phyloP scores from a whole-genome alignment of 2,113 vertebrate genomes.

The Carassius carassius region DNA sequence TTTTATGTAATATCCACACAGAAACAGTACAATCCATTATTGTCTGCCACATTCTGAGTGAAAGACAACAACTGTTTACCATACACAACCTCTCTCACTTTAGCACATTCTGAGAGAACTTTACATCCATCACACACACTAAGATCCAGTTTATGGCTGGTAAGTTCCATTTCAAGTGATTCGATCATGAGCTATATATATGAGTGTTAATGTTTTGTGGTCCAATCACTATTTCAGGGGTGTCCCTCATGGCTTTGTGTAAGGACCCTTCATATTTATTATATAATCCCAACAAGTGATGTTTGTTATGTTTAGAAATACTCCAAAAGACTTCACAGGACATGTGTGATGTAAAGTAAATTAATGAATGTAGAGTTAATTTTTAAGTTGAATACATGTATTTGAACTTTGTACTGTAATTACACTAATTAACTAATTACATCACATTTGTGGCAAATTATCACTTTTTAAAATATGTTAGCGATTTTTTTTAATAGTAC shows the following conservation, averaged over 20 bases:
- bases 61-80: background rate
- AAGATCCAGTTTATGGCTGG: constrained; percentile 1
- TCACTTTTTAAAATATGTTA: too few relatives aligned
- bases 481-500: too few relatives aligned
- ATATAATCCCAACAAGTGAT: background rate
- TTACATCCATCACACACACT: background rate
- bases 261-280: constrained; percentile 6
- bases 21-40: background rate
- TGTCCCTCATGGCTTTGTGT: constrained; percentile 9
- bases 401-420: background rate
- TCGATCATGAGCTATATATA: background rate
- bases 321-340: background rate
- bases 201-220: background rate
- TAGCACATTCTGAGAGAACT: constrained; percentile 1
- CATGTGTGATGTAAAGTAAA: background rate
- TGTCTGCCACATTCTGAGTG: background rate
- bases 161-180: background rate
- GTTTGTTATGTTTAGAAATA: background rate
- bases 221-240: background rate
- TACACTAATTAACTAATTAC: too few relatives aligned
- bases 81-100: background rate
- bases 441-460: background rate
- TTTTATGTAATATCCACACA: constrained; percentile 20
- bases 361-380: background rate
- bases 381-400: background rate